Percentiles rank a stretch among this genome's conserved stretches.
Conservation (phyloP, 64 coral and sea anemone genomes). For the Hydrozoanthus tunicans region DNA sequence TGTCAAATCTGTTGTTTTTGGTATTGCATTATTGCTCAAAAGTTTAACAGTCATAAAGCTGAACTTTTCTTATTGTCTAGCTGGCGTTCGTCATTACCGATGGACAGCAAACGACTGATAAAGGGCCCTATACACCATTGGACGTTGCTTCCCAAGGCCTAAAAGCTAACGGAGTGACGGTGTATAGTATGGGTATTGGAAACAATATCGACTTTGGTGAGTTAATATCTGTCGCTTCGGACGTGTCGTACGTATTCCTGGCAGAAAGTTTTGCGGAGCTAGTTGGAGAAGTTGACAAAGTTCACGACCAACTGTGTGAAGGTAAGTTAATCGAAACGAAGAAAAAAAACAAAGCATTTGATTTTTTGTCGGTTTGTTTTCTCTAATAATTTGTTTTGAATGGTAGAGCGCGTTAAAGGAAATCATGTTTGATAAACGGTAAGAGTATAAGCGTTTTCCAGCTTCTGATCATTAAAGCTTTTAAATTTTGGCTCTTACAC, state of each 20-base stretch:
- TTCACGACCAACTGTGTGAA: slow-evolving; percentile 6
- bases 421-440: too few species aligned
- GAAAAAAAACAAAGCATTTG: not conserved
- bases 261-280: not conserved
- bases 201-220: slow-evolving; percentile 1
- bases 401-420: too few species aligned
- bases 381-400: too few species aligned
- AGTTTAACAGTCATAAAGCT: not conserved
- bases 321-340: not conserved
- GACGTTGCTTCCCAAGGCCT: slow-evolving; percentile 57
- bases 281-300: not conserved
- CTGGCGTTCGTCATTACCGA: slow-evolving; percentile 73
- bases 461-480: too few species aligned
- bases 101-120: slow-evolving; percentile 55
- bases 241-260: slow-evolving; percentile 5
- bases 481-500: too few species aligned
- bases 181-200: slow-evolving; percentile 66
- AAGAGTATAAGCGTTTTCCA: too few species aligned
- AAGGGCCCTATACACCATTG: slow-evolving; percentile 32
- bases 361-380: too few species aligned
- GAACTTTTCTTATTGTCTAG: not conserved
- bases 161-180: slow-evolving; percentile 54
- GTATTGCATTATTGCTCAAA: not conserved
- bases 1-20: not conserved
- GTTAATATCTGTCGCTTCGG: slow-evolving; percentile 37